Conservation (phyloP, 2,888 invertebrate genomes). For the Dyspetes luteomarginatus region DNA sequence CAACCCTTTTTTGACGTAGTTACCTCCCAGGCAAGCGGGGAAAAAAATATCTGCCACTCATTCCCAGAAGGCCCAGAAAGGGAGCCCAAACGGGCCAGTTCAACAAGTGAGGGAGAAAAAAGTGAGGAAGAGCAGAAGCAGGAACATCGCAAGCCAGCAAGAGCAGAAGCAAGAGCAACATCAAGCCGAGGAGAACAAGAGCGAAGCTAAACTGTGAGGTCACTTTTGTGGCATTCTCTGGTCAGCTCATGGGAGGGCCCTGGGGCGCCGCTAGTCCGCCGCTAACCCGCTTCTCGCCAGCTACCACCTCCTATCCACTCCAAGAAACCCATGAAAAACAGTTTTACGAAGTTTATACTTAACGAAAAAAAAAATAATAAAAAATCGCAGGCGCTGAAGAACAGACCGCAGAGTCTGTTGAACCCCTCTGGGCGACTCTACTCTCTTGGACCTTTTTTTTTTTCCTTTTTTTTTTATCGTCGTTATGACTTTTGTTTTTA, state of each 20-base stretch:
- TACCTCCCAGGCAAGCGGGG: constrained; percentile 66
- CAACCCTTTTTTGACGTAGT: no score
- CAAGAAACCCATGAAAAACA: constrained; percentile 68
- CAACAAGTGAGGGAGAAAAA: no score
- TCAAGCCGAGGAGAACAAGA: constrained; percentile 47
- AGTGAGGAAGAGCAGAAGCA: no score
- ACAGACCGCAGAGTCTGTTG: constrained; percentile 28
- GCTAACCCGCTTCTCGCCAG: constrained; percentile 8
- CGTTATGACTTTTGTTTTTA: constrained; percentile 28
- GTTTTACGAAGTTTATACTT: constrained; percentile 56
- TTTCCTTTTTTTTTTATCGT: background rate
- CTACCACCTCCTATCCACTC: constrained; percentile 27
- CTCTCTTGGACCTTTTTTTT: background rate
- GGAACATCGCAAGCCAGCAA: no score
- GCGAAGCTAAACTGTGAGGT: constrained; percentile 80
- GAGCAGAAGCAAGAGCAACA: background rate
- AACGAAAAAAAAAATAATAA: no score
- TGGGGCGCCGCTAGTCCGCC: constrained; percentile 76
- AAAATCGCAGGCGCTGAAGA: constrained; percentile 29
- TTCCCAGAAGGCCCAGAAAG: constrained; percentile 76
- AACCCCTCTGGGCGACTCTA: constrained; percentile 26
- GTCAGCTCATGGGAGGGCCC: constrained; percentile 83
- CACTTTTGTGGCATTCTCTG: constrained; percentile 71
- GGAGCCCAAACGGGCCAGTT: no score
- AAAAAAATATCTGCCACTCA: constrained; percentile 75